phyloP scores from a whole-genome alignment of 2,797 vertebrate genomes.

The Aulostomus chinensis region DNA sequence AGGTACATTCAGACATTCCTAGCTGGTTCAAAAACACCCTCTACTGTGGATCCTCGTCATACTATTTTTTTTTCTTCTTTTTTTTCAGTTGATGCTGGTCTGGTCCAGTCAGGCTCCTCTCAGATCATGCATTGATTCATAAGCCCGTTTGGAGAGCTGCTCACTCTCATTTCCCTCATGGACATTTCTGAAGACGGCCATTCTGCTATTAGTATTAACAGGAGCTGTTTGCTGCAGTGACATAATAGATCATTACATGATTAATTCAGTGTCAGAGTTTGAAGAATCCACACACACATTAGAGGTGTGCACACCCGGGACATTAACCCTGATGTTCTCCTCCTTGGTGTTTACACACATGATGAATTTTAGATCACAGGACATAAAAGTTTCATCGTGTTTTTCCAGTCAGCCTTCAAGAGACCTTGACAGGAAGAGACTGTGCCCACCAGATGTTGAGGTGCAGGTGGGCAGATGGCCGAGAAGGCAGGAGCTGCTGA shows the following conservation, averaged over 20 bases:
- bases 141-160: constrained; percentile 12
- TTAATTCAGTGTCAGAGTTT: constrained; percentile 32
- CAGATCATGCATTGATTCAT: constrained; percentile 37
- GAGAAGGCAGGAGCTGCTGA: constrained; percentile 22
- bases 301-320: not conserved
- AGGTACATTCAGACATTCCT: constrained; percentile 8
- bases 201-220: constrained; percentile 22
- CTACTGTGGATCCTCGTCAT: constrained; percentile 18
- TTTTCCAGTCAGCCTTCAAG: constrained; percentile 3
- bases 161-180: constrained; percentile 8
- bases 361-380: not conserved
- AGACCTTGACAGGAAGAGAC: constrained; percentile 23
- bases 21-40: constrained; percentile 3
- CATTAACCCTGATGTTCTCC: not conserved
- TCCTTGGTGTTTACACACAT: no score
- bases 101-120: not conserved
- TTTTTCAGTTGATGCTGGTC: not conserved
- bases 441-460: constrained; percentile 43
- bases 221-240: constrained; percentile 24
- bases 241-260: constrained; percentile 14
- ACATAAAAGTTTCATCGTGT: not conserved
- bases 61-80: not conserved
- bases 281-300: constrained; percentile 2
- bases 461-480: constrained; percentile 33
- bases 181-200: not conserved